Conservation (phyloP, 2,797 vertebrate species). For the Phataginus tricuspis region DNA sequence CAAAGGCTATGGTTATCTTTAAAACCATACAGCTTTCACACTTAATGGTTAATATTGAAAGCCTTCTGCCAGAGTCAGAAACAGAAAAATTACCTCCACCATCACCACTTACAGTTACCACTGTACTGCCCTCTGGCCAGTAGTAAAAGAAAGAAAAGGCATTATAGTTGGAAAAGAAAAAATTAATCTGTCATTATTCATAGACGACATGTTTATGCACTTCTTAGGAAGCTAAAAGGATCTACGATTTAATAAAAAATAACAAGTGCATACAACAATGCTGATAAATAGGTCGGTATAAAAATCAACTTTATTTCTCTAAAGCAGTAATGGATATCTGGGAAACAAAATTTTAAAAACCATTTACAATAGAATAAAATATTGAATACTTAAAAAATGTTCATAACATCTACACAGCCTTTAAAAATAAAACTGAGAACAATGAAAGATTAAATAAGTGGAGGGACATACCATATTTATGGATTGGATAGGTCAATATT, state of each 20-base stretch:
- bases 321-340: background rate
- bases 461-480: background rate
- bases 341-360: background rate
- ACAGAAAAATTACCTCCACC: background rate
- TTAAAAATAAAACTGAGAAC: background rate
- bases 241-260: background rate
- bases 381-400: background rate
- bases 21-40: background rate
- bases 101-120: too few relatives aligned
- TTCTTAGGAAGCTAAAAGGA: background rate
- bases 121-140: background rate
- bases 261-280: background rate
- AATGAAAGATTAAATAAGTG: background rate
- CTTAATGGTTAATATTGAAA: background rate
- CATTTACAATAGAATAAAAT: background rate
- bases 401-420: background rate
- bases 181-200: background rate
- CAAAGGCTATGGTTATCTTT: background rate
- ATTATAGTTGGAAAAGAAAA: background rate
- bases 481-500: background rate
- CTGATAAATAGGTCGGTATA: background rate
- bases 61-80: background rate
- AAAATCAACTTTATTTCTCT: background rate
- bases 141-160: background rate
- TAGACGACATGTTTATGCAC: background rate